phyloP scores from a whole-genome alignment of 1,140 invertebrate genomes.

The Drosophila littoralis region DNA sequence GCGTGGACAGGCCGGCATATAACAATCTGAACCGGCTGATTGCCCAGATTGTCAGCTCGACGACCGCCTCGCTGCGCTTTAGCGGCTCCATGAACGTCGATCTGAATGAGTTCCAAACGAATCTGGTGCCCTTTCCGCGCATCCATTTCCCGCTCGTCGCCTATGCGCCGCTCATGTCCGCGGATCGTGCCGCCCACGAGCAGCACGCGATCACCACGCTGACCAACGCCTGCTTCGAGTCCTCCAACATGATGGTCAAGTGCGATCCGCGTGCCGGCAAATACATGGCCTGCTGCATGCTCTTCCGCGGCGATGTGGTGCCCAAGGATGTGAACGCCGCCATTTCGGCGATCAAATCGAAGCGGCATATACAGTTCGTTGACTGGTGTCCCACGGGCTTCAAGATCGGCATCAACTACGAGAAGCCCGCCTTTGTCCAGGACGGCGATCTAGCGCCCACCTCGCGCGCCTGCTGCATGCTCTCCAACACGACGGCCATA shows the following conservation, averaged over 20 bases:
- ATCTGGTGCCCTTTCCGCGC: slow-evolving; percentile 90
- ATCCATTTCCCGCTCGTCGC: slow-evolving; percentile 92
- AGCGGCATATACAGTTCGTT: slow-evolving; percentile 88
- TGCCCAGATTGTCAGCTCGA: slow-evolving; percentile 89
- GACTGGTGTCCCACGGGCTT: slow-evolving; percentile 90
- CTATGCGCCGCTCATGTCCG: slow-evolving; percentile 91
- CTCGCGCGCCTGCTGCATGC: slow-evolving; percentile 90
- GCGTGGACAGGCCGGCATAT: slow-evolving; percentile 90
- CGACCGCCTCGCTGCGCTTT: slow-evolving; percentile 92
- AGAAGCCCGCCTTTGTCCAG: slow-evolving; percentile 88
- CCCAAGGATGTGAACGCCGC: slow-evolving; percentile 93
- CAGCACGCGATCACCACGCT: slow-evolving; percentile 89
- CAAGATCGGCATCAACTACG: slow-evolving; percentile 90
- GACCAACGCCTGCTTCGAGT: slow-evolving; percentile 92
- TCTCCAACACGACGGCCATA: slow-evolving; percentile 92
- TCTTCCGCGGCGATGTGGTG: slow-evolving; percentile 90
- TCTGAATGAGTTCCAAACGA: slow-evolving; percentile 92
- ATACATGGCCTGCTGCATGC: slow-evolving; percentile 91
- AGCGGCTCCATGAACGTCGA: slow-evolving; percentile 94
- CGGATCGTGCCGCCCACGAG: slow-evolving; percentile 90
- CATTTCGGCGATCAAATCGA: slow-evolving; percentile 93
- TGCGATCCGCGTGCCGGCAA: slow-evolving; percentile 89
- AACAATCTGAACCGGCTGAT: slow-evolving; percentile 91
- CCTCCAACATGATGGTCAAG: slow-evolving; percentile 93
- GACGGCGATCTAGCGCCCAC: slow-evolving; percentile 89